Evolutionary conservation across 1,140 invertebrate species (phyloP).

Genomic region (Lepeophtheirus salmonis): DNA sequence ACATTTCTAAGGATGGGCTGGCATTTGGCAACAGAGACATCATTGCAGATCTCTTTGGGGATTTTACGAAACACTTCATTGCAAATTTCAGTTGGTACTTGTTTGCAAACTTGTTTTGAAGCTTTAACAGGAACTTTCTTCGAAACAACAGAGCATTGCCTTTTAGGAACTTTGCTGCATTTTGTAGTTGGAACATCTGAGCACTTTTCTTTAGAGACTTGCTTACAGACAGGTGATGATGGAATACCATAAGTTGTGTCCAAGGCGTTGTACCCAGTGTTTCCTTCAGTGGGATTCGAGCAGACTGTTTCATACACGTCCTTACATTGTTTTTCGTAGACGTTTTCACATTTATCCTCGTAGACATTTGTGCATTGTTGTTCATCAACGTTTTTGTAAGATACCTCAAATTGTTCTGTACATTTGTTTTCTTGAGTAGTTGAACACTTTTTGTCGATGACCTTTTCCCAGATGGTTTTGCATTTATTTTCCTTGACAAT

Average conservation of each 20-base stretch:
- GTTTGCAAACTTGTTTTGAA: conserved; percentile 1
- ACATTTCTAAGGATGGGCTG: neutral
- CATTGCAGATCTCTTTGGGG: conserved; percentile 1
- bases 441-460: conserved; percentile 2
- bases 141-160: neutral
- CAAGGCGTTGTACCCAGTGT: neutral
- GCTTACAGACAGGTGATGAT: neutral
- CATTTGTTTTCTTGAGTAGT: neutral
- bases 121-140: neutral
- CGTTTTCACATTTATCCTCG: conserved; percentile 6
- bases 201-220: neutral
- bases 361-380: conserved; percentile 6
- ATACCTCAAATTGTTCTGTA: neutral
- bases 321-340: neutral
- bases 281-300: neutral
- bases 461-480: neutral
- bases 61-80: neutral
- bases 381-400: neutral
- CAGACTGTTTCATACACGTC: conserved; percentile 6
- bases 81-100: conserved; percentile 3
- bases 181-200: neutral
- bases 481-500: conserved; percentile 10
- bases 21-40: neutral
- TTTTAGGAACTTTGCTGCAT: neutral
- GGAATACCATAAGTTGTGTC: conserved; percentile 3